A percentile compares a stretch with the other conserved stretches of the same genome.
Evolutionary conservation across 1,140 invertebrate genomes (phyloP).

Genomic region (Rhopalosiphum maidis): DNA sequence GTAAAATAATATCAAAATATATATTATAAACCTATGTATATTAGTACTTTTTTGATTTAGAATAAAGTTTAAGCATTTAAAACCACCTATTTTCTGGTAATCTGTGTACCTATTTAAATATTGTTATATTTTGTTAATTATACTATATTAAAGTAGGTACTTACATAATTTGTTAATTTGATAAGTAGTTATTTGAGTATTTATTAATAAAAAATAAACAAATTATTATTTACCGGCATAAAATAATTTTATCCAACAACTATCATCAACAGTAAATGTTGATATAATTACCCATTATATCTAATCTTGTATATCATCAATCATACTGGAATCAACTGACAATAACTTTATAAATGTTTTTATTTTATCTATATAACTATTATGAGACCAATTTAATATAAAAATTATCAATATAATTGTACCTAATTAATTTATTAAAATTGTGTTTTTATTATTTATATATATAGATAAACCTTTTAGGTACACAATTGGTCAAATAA

Average conservation of each 20-base stretch:
- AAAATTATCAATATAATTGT: not conserved
- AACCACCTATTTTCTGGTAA: not conserved
- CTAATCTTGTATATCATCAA: not conserved
- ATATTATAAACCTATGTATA: too few relatives aligned
- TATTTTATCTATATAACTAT: not conserved
- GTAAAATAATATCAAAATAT: too few relatives aligned
- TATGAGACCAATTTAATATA: not conserved
- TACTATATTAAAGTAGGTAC: not conserved
- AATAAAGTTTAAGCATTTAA: not conserved
- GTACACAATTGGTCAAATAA: not conserved
- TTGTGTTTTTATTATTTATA: not conserved
- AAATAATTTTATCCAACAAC: not conserved
- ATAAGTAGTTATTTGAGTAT: not conserved
- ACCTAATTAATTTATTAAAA: constrained; percentile 1
- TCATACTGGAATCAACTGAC: not conserved
- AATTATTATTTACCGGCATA: not conserved
- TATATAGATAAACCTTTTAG: not conserved
- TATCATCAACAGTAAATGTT: too few relatives aligned
- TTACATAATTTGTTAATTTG: not conserved
- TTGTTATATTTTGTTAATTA: not conserved
- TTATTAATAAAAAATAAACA: not conserved
- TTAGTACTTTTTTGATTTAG: not conserved
- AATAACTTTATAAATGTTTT: not conserved
- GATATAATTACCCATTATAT: not conserved
- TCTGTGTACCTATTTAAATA: not conserved